Evolutionary conservation across 2,888 invertebrate genomes (phyloP).

Genomic region (Papilio demoleus): DNA sequence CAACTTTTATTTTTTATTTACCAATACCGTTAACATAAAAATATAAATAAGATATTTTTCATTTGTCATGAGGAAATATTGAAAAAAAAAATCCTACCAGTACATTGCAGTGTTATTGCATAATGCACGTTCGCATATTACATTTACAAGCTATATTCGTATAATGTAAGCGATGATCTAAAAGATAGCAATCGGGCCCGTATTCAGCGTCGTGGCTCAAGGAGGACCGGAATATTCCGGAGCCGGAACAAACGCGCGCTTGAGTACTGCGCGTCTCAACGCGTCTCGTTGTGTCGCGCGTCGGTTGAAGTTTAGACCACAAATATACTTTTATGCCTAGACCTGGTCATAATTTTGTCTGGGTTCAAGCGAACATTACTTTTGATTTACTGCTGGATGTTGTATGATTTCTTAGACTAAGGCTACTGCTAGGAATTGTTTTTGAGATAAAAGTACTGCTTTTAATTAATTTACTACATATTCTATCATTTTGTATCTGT

Average conservation of each 20-base stretch:
- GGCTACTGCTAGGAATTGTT: too few species aligned
- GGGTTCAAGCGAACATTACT: constrained; percentile 21
- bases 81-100: constrained; percentile 28
- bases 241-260: constrained; percentile 74
- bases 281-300: constrained; percentile 36
- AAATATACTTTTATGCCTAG: constrained; percentile 42
- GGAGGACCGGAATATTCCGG: constrained; percentile 78
- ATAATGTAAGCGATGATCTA: constrained; percentile 63
- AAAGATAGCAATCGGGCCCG: constrained; percentile 67
- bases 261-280: constrained; percentile 58
- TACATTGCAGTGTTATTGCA: constrained; percentile 11
- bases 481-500: too few species aligned
- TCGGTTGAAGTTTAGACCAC: constrained; percentile 38
- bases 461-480: too few species aligned
- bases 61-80: constrained; percentile 25
- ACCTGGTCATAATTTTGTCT: constrained; percentile 24
- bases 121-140: constrained; percentile 26
- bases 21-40: not conserved
- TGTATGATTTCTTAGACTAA: not conserved
- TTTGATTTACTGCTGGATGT: not conserved
- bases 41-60: constrained; percentile 5
- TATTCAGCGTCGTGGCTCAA: constrained; percentile 69
- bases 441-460: too few species aligned
- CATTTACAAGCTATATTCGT: constrained; percentile 40
- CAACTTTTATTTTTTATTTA: too few species aligned